Evolutionary conservation across 2,888 invertebrate genomes (phyloP), one percentile per base, ranked within the genome.

Genomic region (Cheilosia vernalis): DNA sequence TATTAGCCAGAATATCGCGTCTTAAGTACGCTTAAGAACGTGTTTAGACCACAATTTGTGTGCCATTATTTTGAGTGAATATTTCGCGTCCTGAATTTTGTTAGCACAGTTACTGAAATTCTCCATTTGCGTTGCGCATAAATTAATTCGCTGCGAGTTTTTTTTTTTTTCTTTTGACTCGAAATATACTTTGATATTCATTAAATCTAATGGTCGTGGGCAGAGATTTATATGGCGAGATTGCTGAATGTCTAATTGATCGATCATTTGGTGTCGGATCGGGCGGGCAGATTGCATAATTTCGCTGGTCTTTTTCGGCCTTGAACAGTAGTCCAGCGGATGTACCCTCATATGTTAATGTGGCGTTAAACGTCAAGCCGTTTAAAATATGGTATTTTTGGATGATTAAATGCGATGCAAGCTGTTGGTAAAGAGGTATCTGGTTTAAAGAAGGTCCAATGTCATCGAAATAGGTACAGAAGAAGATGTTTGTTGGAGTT

Each of bases 21-120:
- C 67, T 81, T 74, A 69, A 81, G 74, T 81, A 69, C 73, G 67
- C 61, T 81, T 81, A 69, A 81, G 69, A 74, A 81, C 81, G 74
- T 81, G 74, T 81, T 81, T 80, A 80, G 73, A 73, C 61, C 53
- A 67, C 66, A 53, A 73, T 80, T 80, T 80, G 80, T 56, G 66
- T 30, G 66, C 61, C 66, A 80, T 80, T 73, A 60, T 17, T 58
- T 33, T 27, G 60, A 27, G 42, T 24, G 53, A 66, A 64, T 60
- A 66, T 64, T 66, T 51, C 3, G 49, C 19, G 70, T 70, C 70
- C 70, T 70, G 72, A 72, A 79, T 79, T 72, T 64, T 66, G 60
- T 70, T 56, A 5, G 27, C 42, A 64, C 7, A 69, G 69, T 55
- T 69, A 37, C 47, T 19, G 77, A 70, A 69, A 47, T 78, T 78